phyloP scores from a whole-genome alignment of 2,113 vertebrate species.

The Beaufortia kweichowensis region DNA sequence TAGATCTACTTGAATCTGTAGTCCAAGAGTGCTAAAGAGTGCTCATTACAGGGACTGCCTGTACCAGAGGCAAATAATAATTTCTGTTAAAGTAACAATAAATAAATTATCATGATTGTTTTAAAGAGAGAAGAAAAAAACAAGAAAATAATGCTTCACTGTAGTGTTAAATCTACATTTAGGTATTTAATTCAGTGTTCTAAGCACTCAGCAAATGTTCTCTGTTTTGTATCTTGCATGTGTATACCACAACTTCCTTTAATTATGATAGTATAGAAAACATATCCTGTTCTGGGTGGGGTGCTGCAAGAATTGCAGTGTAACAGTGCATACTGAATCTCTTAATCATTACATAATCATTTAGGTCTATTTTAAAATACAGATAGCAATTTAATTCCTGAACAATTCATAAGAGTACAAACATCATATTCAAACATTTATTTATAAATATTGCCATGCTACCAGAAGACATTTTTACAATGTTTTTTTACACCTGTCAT shows the following conservation, averaged over 20 bases:
- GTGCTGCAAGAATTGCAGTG: neutral
- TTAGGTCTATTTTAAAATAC: too few relatives aligned
- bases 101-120: neutral
- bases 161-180: too few relatives aligned
- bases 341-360: too few relatives aligned
- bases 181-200: neutral
- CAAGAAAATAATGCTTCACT: neutral
- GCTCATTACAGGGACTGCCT: neutral
- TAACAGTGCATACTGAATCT: neutral
- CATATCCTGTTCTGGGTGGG: slow-evolving; percentile 28
- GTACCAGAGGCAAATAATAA: neutral
- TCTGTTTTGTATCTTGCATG: neutral
- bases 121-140: neutral
- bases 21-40: neutral
- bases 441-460: neutral
- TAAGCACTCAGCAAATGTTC: neutral
- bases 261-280: neutral
- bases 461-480: neutral
- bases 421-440: neutral
- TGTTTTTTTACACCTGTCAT: neutral
- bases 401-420: too few relatives aligned
- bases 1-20: neutral
- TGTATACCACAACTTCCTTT: slow-evolving; percentile 34
- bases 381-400: too few relatives aligned
- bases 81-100: neutral